Evolutionary conservation across 2,113 vertebrate genomes (phyloP), one percentile per base, ranked within the genome.

Genomic region (Melanostigma gelatinosum): DNA sequence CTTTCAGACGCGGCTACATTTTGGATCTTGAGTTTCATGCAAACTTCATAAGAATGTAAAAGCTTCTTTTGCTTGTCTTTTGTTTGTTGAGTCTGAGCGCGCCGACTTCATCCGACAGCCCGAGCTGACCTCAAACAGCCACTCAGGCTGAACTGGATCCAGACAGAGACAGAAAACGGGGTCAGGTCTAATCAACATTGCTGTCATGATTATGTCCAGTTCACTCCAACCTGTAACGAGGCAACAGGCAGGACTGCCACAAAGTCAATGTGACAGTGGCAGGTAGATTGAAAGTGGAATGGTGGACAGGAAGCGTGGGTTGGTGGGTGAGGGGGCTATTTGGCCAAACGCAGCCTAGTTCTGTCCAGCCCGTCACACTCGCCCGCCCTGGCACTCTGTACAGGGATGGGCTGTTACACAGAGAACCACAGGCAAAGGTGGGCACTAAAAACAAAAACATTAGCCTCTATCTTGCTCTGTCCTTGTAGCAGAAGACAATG

Each of bases 131-230:
- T 90, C 85, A 92, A 93, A 93, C 87, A 92, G 91, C 90, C 92
- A 93, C 88, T 91, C 89, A 92, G 77, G 48, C 70, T 81, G 77
- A 89, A 88, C 68, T 57, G 77, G 87, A 80, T 73, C 52, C 38
- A 87, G 88, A 84, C 79, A 70, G 75, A 87, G 85, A 84, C 65
- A 81, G 88, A 86, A 92, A 91, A 90, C 38, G 72, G 74, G 92
- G 89, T 93, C 93, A 90, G 81, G 87, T 93, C 89, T 85, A 89
- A 93, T 93, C 92, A 94, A 89, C 92, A 76, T 65, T 76, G 91
- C 91, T 88, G 92, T 90, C 92, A 91, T 86, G 86, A 89, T 92
- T 87, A 86, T 89, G 92, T 92, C 92, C 89, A 86, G 64, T 88
- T 85, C 89, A 81, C 85, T 92, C 87, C 58, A 75, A 88, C 79